Evolutionary conservation across 2,888 invertebrate species (phyloP), one percentile per base, ranked within the genome.

Genomic region (Koerneria pararmatus): DNA sequence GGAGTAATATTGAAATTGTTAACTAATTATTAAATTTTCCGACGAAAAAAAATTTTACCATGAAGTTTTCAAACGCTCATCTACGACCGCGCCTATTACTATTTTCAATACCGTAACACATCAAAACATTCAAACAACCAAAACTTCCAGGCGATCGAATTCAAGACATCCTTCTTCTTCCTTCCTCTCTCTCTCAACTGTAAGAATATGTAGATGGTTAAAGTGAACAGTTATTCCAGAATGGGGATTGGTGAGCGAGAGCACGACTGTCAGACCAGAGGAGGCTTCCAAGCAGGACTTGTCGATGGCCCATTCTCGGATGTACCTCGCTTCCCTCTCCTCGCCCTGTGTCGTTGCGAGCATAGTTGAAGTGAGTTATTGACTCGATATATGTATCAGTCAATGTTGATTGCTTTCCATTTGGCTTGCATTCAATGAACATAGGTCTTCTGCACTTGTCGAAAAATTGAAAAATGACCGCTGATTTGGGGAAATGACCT

Each of bases 261-360:
- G 88, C 8, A 87, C 87, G 51, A 85, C 90, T 58, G 89, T 90
- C 11, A 87, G 86, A 72, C 91, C 92, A 0, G 83, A 85, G 41
- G 91, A 91, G 86, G 90, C 91, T 0, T 87, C 87, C 11, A 88
- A 88, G 69, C 86, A 87, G 68, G 91, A 92, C 78, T 85, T 93
- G 32, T 84, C 89, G n/a, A 85, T 89, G 56, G 91, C 91, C 22
- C 93, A 93, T 81, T 88, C 89, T 0, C 86, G 87, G 73, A 87
- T 87, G 72, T 93, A 93, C 84, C 85, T 93, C 27, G 88, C 88
- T 70, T 89, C 89, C 74, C 86, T 92, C 62, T 90, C 89, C 86
- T 85, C 84, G 74, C 62, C 73, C 69, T 61, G 71, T 46, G 57
- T 48, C 24, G 63, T 72, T 27, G 70, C 75, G 8, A n/a, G 65